Conservation (phyloP, 2,113 vertebrate genomes). For the Chlorodrepanis virens region DNA sequence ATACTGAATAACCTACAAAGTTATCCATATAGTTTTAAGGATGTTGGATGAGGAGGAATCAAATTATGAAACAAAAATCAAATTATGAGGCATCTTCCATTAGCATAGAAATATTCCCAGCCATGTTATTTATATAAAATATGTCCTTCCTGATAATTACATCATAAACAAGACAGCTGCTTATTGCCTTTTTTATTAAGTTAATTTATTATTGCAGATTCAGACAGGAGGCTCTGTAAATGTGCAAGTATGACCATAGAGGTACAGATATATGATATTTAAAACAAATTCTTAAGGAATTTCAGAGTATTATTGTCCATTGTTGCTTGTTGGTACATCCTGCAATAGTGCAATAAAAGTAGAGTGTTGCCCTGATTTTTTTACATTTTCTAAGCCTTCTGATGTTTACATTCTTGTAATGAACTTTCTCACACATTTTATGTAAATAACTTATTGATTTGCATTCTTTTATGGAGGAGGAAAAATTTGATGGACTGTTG, state of each 20-base stretch:
- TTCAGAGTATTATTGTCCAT: not conserved
- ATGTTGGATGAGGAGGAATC: not conserved
- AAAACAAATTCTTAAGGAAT: not conserved
- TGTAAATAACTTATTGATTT: too few relatives aligned
- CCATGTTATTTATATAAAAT: not conserved
- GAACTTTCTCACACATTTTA: too few relatives aligned
- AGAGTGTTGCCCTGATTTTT: not conserved
- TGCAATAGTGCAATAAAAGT: not conserved
- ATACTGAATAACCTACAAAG: not conserved
- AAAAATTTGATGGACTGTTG: too few relatives aligned
- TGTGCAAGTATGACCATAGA: fast-evolving
- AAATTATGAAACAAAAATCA: constrained; percentile 12
- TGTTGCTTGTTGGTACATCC: not conserved
- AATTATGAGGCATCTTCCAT: not conserved
- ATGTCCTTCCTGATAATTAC: constrained; percentile 3
- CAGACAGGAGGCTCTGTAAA: not conserved
- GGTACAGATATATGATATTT: not conserved
- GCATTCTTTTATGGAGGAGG: too few relatives aligned
- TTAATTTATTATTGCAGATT: constrained; percentile 15
- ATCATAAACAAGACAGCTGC: constrained; percentile 7
- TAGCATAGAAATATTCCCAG: not conserved
- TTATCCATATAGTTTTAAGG: not conserved
- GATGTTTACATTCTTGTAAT: too few relatives aligned
- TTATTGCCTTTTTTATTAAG: constrained; percentile 17
- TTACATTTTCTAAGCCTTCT: too few relatives aligned